Conservation (phyloP, 1,140 invertebrate species). For the Drosophila pachea region DNA sequence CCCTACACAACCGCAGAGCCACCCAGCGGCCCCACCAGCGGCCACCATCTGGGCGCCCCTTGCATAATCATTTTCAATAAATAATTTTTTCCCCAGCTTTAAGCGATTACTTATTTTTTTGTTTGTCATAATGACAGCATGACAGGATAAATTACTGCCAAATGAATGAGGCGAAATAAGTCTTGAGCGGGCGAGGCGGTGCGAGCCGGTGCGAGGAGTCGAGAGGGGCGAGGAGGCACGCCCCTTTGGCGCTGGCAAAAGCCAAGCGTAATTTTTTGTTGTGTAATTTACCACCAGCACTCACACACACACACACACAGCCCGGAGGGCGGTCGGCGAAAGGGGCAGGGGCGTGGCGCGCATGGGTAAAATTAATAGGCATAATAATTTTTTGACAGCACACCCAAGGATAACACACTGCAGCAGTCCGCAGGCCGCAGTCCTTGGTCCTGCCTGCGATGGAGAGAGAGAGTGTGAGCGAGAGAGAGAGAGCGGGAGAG, state of each 20-base stretch:
- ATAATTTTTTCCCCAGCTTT: slow-evolving; percentile 63
- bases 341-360: slow-evolving; percentile 48
- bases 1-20: slow-evolving; percentile 28
- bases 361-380: slow-evolving; percentile 78
- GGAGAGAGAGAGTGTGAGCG: not conserved
- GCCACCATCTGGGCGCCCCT: slow-evolving; percentile 21
- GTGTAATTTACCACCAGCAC: slow-evolving; percentile 72
- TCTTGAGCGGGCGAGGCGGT: slow-evolving; percentile 52
- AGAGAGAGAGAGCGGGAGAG: not conserved
- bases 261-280: slow-evolving; percentile 76
- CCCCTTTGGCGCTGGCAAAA: slow-evolving; percentile 69
- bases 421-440: slow-evolving; percentile 38
- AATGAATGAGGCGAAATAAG: slow-evolving; percentile 77
- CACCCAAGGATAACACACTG: slow-evolving; percentile 75
- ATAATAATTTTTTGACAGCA: slow-evolving; percentile 79
- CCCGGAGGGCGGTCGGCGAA: not conserved
- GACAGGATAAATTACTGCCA: slow-evolving; percentile 79
- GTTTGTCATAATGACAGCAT: slow-evolving; percentile 78
- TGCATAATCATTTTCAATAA: slow-evolving; percentile 76
- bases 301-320: not conserved
- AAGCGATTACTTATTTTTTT: slow-evolving; percentile 54
- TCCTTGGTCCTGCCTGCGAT: slow-evolving; percentile 38
- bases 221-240: slow-evolving; percentile 41
- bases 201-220: not conserved
- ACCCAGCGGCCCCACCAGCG: not conserved